These are phyloP conservation scores for Solenopsis fugax DNA, from an alignment of 1,140 invertebrate species.

Conservation along the genomic window DNA sequence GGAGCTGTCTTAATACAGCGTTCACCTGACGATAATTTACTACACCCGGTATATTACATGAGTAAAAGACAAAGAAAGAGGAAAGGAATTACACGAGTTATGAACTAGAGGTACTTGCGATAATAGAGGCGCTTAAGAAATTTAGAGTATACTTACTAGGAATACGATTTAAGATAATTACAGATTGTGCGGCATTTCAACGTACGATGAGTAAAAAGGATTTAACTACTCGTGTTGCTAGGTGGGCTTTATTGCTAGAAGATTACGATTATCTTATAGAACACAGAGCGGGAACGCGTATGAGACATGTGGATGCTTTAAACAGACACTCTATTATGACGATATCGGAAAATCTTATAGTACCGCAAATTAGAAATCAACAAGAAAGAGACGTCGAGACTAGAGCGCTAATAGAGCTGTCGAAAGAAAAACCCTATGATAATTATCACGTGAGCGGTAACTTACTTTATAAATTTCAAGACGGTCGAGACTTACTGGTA, in stretches of 20 bases:
- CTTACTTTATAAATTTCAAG: too few species aligned
- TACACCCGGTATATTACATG: neutral
- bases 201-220: neutral
- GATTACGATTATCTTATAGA: slow-evolving; percentile 24
- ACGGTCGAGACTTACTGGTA: neutral
- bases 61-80: neutral
- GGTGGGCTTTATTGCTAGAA: slow-evolving; percentile 13
- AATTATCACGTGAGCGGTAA: neutral
- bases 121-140: neutral
- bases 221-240: neutral
- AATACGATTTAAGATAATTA: neutral
- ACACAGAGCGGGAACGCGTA: neutral
- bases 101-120: neutral
- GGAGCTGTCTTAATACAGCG: neutral
- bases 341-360: neutral
- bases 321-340: slow-evolving; percentile 24
- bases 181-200: slow-evolving; percentile 4
- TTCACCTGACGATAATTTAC: too few species aligned
- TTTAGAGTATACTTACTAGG: neutral
- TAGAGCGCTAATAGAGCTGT: neutral
- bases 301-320: too few species aligned
- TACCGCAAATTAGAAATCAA: neutral
- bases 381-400: slow-evolving; percentile 25
- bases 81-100: neutral
- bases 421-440: slow-evolving; percentile 5